A percentile compares a stretch with the other conserved stretches of the same genome.
These are phyloP conservation scores for Eubucco bourcierii DNA, from an alignment of 2,113 vertebrate species.

Conservation along the genomic window DNA sequence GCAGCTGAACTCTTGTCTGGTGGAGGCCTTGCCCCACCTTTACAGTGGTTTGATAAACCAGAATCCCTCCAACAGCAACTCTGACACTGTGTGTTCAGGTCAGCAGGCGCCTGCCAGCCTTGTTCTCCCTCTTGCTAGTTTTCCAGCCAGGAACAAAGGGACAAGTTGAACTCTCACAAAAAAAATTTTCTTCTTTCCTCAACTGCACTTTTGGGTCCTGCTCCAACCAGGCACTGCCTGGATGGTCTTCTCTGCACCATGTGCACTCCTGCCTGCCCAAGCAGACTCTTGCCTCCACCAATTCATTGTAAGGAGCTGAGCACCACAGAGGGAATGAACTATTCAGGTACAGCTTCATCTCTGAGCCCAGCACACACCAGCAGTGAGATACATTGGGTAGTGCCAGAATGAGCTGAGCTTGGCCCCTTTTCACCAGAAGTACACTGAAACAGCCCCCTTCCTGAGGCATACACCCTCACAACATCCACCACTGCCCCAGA, in stretches of 20 bases:
- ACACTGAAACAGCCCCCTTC: background rate
- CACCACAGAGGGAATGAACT: background rate
- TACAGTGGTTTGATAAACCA: background rate
- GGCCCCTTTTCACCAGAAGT: background rate
- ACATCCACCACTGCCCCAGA: background rate
- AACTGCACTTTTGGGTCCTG: background rate
- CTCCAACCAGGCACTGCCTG: background rate
- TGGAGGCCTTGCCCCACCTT: background rate
- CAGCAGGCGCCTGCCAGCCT: accelerated
- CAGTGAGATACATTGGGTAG: accelerated
- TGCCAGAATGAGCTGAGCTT: background rate
- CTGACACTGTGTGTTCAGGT: background rate
- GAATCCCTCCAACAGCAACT: background rate
- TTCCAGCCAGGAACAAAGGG: background rate
- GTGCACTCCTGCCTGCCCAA: accelerated
- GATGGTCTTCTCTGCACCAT: background rate
- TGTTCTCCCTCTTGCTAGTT: background rate
- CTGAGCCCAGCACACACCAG: accelerated
- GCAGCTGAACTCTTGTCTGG: background rate
- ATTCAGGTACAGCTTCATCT: background rate
- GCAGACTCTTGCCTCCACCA: background rate
- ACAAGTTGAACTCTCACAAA: background rate
- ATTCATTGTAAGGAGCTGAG: background rate
- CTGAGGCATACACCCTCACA: background rate
- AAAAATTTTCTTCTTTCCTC: background rate